phyloP scores from a whole-genome alignment of 1,140 invertebrate genomes.

The Lepidurus arcticus region DNA sequence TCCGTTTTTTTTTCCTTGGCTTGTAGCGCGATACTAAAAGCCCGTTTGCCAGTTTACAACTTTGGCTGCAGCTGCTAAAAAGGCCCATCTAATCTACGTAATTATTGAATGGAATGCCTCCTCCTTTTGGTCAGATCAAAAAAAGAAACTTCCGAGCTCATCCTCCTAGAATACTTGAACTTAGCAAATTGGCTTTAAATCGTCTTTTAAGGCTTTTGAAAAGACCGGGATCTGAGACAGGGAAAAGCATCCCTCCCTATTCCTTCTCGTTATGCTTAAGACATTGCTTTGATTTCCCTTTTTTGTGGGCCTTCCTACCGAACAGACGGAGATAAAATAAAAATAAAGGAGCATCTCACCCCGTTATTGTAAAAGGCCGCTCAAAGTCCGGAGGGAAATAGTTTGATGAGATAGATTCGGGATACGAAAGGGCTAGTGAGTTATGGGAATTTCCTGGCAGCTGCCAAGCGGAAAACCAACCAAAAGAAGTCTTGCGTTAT shows the following conservation, averaged over 20 bases:
- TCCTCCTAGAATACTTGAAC: background rate
- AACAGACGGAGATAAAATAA: background rate
- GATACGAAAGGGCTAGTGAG: slow-evolving; percentile 12
- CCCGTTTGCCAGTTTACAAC: background rate
- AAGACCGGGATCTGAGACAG: background rate
- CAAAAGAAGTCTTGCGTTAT: slow-evolving; percentile 1
- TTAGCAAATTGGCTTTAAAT: slow-evolving; percentile 20
- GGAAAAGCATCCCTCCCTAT: background rate
- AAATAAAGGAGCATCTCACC: background rate
- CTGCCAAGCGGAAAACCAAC: background rate
- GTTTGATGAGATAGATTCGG: slow-evolving; percentile 10
- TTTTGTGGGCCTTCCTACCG: background rate
- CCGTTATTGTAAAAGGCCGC: background rate
- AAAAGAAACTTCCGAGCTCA: background rate
- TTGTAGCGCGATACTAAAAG: background rate
- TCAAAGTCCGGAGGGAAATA: background rate
- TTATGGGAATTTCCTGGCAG: slow-evolving; percentile 13
- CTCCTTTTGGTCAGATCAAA: background rate
- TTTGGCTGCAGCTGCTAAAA: background rate
- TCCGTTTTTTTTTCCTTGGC: background rate
- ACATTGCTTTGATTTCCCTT: background rate
- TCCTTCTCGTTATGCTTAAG: background rate
- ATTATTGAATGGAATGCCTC: background rate
- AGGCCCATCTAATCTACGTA: background rate
- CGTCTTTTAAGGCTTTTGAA: background rate